Conservation (phyloP, 2,888 invertebrate species). For the Tenthredo livida region DNA sequence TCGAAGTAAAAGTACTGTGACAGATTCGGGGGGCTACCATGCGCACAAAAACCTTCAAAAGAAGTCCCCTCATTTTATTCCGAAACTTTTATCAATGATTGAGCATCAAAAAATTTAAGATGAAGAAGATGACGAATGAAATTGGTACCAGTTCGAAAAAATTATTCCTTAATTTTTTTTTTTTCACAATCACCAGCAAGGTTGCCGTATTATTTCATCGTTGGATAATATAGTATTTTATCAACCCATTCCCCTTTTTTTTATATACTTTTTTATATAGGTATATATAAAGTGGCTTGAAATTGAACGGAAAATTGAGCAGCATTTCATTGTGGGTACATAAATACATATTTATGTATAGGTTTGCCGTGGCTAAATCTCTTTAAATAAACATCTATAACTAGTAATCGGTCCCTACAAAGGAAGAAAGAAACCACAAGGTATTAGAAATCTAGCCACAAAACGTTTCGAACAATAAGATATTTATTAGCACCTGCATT, state of each 20-base stretch:
- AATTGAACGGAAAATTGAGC: background rate
- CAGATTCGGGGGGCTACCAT: background rate
- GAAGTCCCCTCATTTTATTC: constrained; percentile 10
- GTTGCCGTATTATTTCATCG: background rate
- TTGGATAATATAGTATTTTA: background rate
- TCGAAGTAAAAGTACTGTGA: constrained; percentile 31
- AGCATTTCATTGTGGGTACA: background rate
- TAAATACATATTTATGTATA: background rate
- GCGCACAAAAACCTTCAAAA: background rate
- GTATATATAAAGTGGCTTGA: background rate
- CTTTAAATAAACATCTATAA: constrained; percentile 5
- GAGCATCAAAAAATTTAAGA: background rate
- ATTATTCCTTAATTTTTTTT: background rate
- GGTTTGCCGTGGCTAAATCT: background rate
- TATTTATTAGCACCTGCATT: constrained; percentile 47
- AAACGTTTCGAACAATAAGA: constrained; percentile 40
- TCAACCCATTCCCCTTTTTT: background rate
- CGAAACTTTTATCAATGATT: background rate
- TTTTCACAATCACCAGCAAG: background rate
- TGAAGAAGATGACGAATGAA: background rate
- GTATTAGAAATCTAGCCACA: constrained; percentile 46
- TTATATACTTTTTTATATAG: background rate
- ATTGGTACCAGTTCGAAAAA: background rate
- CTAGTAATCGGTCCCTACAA: constrained; percentile 1
- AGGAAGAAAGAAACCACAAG: constrained; percentile 13